Conservation (phyloP, 2,113 vertebrate genomes). For the Chelonoidis abingdonii region DNA sequence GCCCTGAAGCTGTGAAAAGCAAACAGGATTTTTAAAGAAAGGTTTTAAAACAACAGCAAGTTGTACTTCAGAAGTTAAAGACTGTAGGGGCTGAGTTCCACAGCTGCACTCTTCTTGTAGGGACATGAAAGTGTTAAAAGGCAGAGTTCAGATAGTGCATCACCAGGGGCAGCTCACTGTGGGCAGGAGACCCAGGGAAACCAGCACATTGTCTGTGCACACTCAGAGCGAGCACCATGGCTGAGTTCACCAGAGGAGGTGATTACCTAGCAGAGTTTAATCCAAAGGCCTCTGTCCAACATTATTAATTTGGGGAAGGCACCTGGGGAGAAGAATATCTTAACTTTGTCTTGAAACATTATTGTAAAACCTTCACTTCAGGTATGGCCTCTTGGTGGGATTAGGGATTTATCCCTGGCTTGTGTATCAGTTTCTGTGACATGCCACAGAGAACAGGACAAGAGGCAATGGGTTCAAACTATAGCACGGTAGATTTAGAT, state of each 20-base stretch:
- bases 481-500: too few species aligned
- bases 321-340: background rate
- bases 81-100: background rate
- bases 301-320: background rate
- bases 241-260: background rate
- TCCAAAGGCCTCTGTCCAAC: background rate
- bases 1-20: too few species aligned
- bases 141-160: background rate
- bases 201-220: too few species aligned
- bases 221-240: background rate
- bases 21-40: background rate
- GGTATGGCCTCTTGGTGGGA: background rate
- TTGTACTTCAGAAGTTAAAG: background rate
- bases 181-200: background rate
- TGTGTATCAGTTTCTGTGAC: background rate
- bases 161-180: background rate
- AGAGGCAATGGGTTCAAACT: too few species aligned
- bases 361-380: background rate
- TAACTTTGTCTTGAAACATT: background rate
- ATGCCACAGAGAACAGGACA: too few species aligned
- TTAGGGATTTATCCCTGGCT: background rate
- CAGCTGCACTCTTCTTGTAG: background rate
- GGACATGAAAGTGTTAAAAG: too few species aligned
- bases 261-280: background rate
- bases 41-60: background rate